These are phyloP conservation scores for Autographa pulchrina DNA, from an alignment of 2,888 invertebrate genomes.

Conservation along the genomic window DNA sequence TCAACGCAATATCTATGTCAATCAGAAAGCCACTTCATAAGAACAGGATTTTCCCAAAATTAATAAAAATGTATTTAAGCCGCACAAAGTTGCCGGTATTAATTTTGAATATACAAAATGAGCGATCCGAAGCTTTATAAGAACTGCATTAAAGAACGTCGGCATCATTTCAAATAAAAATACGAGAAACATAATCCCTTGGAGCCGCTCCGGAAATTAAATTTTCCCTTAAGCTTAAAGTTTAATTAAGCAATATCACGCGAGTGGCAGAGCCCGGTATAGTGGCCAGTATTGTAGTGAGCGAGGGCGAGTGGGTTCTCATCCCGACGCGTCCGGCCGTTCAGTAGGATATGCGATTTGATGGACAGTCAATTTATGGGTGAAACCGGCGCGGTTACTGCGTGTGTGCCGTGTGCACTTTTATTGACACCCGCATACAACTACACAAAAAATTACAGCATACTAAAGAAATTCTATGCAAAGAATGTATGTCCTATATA, in stretches of 20 bases:
- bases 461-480: too few species aligned
- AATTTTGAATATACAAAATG: constrained; percentile 47
- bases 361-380: constrained; percentile 79
- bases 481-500: too few species aligned
- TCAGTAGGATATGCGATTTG: constrained; percentile 68
- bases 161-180: constrained; percentile 71
- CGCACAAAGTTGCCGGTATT: constrained; percentile 27
- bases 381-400: constrained; percentile 55
- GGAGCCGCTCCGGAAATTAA: constrained; percentile 82
- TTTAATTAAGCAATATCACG: constrained; percentile 85
- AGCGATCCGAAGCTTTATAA: constrained; percentile 59
- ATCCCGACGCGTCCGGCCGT: constrained; percentile 42
- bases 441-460: constrained; percentile 9
- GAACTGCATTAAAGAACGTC: constrained; percentile 60
- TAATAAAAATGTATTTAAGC: constrained; percentile 31
- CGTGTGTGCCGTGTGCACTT: constrained; percentile 64
- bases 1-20: constrained; percentile 22
- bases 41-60: constrained; percentile 28
- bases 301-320: constrained; percentile 48
- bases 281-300: constrained; percentile 54
- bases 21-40: constrained; percentile 15
- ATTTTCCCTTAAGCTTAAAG: constrained; percentile 84
- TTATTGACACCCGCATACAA: constrained; percentile 62
- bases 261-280: constrained; percentile 64
- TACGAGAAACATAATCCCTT: constrained; percentile 76